A percentile compares a stretch with the other conserved stretches of the same genome.
These are phyloP conservation scores for Ammospiza caudacuta DNA, from an alignment of 2,113 vertebrate genomes.

Conservation along the genomic window DNA sequence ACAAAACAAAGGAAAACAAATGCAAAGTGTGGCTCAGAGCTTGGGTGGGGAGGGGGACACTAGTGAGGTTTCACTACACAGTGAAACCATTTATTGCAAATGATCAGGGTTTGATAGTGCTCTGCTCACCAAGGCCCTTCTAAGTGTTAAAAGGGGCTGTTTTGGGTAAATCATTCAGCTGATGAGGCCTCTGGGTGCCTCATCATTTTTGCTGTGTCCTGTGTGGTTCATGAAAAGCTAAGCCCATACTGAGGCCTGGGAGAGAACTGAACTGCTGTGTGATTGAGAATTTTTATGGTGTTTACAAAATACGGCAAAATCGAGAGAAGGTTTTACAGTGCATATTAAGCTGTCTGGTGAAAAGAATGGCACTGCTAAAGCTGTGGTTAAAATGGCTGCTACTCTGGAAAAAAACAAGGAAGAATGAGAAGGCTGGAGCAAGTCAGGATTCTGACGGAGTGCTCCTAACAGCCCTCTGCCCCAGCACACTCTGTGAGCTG, in stretches of 20 bases:
- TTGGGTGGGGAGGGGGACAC: neutral
- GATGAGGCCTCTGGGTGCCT: neutral
- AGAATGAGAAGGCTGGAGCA: neutral
- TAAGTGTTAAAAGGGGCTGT: neutral
- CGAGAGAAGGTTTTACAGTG: neutral
- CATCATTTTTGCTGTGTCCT: neutral
- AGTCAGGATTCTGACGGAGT: neutral
- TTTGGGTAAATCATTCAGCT: neutral
- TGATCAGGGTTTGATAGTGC: neutral
- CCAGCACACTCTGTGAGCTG: neutral
- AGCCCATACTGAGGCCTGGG: neutral
- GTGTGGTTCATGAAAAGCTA: neutral
- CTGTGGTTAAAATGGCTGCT: neutral
- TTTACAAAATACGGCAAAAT: constrained; percentile 32
- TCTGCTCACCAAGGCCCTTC: neutral
- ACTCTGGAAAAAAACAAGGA: neutral
- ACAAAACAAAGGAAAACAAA: neutral
- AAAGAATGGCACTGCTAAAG: neutral
- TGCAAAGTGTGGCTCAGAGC: neutral
- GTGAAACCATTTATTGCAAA: neutral
- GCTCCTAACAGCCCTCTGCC: neutral
- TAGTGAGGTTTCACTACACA: neutral
- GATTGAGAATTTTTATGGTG: neutral
- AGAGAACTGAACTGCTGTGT: neutral
- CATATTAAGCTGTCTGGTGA: neutral